Evolutionary conservation across 2,888 invertebrate genomes (phyloP).

Genomic region (Sturmia bella): DNA sequence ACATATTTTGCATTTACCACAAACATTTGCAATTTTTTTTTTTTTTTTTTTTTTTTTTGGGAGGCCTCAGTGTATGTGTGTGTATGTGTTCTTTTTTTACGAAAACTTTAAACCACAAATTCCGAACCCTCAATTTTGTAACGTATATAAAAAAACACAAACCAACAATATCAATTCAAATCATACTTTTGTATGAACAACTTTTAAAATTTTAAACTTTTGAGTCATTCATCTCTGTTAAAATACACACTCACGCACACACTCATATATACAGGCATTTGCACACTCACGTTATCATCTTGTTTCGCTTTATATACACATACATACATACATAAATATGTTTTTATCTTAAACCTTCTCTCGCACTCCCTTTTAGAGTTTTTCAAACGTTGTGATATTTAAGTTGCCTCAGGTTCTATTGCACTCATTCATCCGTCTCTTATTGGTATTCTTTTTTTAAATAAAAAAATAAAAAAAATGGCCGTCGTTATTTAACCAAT

Average conservation of each 20-base stretch:
- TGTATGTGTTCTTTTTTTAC: not conserved
- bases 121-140: conserved; percentile 41
- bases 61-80: conserved; percentile 21
- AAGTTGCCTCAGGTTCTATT: conserved; percentile 46
- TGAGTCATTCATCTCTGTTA: conserved; percentile 64
- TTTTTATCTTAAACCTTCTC: conserved; percentile 10
- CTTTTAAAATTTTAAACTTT: conserved; percentile 53
- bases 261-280: not conserved
- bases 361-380: conserved; percentile 39
- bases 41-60: not conserved
- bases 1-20: no score
- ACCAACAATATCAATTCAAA: conserved; percentile 3
- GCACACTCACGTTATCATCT: not conserved
- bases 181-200: conserved; percentile 11
- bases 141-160: conserved; percentile 33
- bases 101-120: conserved; percentile 48
- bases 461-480: conserved; percentile 54
- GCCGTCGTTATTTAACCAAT: conserved; percentile 52
- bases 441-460: conserved; percentile 69
- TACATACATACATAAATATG: no score
- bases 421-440: conserved; percentile 70
- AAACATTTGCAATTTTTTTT: conserved; percentile 7
- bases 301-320: not conserved
- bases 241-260: conserved; percentile 27
- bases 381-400: conserved; percentile 6